phyloP scores from a whole-genome alignment of 2,797 vertebrate species.

The Amblyraja radiata region DNA sequence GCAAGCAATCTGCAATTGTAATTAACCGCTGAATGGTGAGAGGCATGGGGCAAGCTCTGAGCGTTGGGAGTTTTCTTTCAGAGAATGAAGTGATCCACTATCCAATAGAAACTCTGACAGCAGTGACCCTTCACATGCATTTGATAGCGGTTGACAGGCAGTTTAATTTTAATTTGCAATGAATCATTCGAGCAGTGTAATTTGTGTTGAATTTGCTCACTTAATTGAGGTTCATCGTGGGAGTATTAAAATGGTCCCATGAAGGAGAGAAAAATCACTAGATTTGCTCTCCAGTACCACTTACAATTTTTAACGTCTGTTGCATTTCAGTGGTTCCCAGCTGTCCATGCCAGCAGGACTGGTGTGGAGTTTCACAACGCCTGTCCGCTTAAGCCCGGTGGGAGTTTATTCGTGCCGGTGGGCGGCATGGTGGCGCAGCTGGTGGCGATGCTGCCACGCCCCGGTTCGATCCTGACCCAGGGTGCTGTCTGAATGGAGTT shows the following conservation, averaged over 20 bases:
- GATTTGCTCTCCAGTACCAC: not conserved
- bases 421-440: too few relatives aligned
- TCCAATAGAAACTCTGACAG: constrained; percentile 6
- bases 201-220: constrained; percentile 1
- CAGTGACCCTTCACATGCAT: not conserved
- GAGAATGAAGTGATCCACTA: not conserved
- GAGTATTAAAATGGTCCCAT: not conserved
- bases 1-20: constrained; percentile 11
- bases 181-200: not conserved
- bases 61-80: not conserved
- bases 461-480: too few relatives aligned
- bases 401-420: not conserved
- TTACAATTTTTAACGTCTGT: not conserved
- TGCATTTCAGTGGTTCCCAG: too few relatives aligned
- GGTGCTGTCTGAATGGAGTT: too few relatives aligned
- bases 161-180: constrained; percentile 37
- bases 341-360: too few relatives aligned
- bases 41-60: not conserved
- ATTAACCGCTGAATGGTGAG: not conserved
- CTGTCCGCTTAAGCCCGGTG: too few relatives aligned
- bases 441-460: too few relatives aligned
- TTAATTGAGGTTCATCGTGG: constrained; percentile 10
- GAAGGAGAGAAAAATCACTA: not conserved
- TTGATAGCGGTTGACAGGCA: constrained; percentile 26
- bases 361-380: too few relatives aligned